These are phyloP conservation scores for Melitaea athalia DNA, from an alignment of 2,888 invertebrate species.

Conservation along the genomic window DNA sequence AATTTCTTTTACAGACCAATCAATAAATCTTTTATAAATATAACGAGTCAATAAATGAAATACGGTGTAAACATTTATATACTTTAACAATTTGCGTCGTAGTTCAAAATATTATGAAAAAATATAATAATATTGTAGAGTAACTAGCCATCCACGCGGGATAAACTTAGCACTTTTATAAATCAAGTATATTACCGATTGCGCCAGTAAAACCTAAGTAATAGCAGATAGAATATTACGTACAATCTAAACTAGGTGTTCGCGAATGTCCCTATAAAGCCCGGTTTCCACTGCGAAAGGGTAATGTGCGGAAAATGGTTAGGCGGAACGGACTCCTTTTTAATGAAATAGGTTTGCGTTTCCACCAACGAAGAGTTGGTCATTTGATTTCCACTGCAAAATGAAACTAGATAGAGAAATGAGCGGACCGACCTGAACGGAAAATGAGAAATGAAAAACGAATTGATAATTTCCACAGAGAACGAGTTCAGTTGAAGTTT, in stretches of 20 bases:
- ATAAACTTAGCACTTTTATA: neutral
- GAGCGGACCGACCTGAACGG: too few species aligned
- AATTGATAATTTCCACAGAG: too few species aligned
- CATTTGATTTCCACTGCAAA: too few species aligned
- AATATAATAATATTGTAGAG: conserved; percentile 1
- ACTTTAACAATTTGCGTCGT: neutral
- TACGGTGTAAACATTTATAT: neutral
- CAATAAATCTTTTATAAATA: neutral
- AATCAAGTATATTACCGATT: neutral
- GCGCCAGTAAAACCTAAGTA: conserved; percentile 32
- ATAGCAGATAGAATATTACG: conserved; percentile 29
- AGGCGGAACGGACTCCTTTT: too few species aligned
- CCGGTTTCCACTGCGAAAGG: too few species aligned
- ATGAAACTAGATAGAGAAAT: too few species aligned
- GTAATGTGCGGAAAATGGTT: too few species aligned
- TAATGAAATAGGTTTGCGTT: too few species aligned
- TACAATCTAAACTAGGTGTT: conserved; percentile 35
- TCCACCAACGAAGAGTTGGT: too few species aligned
- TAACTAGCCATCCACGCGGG: neutral
- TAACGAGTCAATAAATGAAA: neutral
- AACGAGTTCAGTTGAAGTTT: too few species aligned
- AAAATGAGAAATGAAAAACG: too few species aligned
- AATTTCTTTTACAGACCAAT: neutral
- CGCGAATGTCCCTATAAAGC: conserved; percentile 38
- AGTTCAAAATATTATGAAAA: neutral